These are phyloP conservation scores for Mixornis gularis DNA, from an alignment of 2,113 vertebrate species.

Conservation along the genomic window DNA sequence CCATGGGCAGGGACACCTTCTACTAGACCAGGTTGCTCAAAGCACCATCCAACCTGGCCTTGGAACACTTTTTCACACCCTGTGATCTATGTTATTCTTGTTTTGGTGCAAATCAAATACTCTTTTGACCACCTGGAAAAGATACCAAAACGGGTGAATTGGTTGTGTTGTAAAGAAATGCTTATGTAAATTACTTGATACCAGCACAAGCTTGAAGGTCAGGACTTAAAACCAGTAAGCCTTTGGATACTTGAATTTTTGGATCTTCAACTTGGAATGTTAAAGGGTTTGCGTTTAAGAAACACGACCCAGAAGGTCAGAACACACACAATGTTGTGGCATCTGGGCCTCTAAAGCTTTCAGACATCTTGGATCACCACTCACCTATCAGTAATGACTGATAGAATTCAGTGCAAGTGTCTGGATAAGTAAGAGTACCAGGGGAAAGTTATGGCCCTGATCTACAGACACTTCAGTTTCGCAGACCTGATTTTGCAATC, in stretches of 20 bases:
- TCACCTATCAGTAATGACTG: not conserved
- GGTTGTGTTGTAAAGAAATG: not conserved
- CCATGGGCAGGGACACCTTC: not conserved
- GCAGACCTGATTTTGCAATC: not conserved
- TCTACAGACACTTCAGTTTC: not conserved
- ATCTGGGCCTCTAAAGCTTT: not conserved
- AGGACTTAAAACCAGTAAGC: constrained; percentile 2
- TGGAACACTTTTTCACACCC: not conserved
- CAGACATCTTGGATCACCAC: not conserved
- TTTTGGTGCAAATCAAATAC: not conserved
- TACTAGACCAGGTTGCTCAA: not conserved
- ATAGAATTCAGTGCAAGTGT: not conserved
- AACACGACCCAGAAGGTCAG: not conserved
- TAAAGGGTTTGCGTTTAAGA: not conserved
- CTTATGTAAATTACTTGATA: not conserved
- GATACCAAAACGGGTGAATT: not conserved
- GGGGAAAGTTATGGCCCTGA: not conserved
- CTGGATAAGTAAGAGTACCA: not conserved
- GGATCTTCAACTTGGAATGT: not conserved
- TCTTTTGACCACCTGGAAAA: not conserved
- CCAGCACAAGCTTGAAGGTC: not conserved
- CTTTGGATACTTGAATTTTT: constrained; percentile 21
- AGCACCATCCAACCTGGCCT: not conserved
- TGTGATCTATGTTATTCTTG: not conserved
- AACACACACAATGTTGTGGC: not conserved